These are phyloP conservation scores for Huso huso DNA, from an alignment of 2,797 vertebrate species.

Conservation along the genomic window DNA sequence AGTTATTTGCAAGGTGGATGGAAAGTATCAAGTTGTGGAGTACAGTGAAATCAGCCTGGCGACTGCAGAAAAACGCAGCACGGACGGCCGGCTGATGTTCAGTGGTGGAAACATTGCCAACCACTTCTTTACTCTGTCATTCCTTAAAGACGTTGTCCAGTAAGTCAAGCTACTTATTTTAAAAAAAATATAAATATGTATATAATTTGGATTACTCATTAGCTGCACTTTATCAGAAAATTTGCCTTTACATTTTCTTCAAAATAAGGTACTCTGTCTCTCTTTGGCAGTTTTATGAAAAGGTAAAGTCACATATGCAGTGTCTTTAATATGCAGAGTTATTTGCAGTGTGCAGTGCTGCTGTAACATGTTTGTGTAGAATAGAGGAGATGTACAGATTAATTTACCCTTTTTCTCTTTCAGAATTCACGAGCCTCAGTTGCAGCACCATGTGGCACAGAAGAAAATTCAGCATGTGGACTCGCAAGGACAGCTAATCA, in stretches of 20 bases:
- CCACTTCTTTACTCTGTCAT: slow-evolving; percentile 83
- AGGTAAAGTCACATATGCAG: too few species aligned
- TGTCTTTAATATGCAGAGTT: too few species aligned
- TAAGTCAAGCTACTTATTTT: slow-evolving; percentile 40
- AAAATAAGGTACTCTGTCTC: too few species aligned
- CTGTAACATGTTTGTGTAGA: too few species aligned
- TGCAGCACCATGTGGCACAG: slow-evolving; percentile 91
- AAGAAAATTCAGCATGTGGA: slow-evolving; percentile 91
- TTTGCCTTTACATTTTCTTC: too few species aligned
- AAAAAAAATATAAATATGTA: too few species aligned
- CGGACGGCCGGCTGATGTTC: slow-evolving; percentile 82
- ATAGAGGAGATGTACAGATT: not conserved
- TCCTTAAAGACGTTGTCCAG: slow-evolving; percentile 82
- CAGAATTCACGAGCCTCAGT: slow-evolving; percentile 78
- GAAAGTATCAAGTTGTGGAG: slow-evolving; percentile 88
- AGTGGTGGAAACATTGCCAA: slow-evolving; percentile 87
- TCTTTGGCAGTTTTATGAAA: too few species aligned
- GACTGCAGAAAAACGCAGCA: slow-evolving; percentile 75
- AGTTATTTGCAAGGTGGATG: slow-evolving; percentile 87
- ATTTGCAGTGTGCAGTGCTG: too few species aligned
- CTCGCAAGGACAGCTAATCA: slow-evolving; percentile 62
- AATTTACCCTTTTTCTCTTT: not conserved
- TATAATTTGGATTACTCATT: too few species aligned
- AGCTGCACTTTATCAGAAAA: too few species aligned
- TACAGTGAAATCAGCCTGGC: slow-evolving; percentile 92